Evolutionary conservation across 2,113 vertebrate genomes (phyloP).

Genomic region (Rhea pennata): DNA sequence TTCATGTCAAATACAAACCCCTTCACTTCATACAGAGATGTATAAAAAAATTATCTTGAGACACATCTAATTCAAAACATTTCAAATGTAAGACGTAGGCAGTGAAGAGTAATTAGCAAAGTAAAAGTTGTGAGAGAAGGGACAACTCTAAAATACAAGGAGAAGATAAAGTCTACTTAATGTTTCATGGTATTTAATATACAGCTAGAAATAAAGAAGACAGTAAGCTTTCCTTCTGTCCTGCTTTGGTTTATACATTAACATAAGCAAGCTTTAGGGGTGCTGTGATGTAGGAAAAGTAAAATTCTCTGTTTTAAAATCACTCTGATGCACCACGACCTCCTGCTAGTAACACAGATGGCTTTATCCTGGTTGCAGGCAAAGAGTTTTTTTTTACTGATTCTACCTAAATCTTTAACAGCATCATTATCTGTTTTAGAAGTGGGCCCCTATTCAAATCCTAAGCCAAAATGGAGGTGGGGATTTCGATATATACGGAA

Average conservation of each 20-base stretch:
- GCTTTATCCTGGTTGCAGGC: background rate
- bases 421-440: background rate
- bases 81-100: background rate
- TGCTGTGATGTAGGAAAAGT: background rate
- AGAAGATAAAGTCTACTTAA: background rate
- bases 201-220: background rate
- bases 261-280: background rate
- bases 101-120: slow-evolving; percentile 10
- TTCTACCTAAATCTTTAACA: background rate
- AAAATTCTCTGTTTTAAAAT: background rate
- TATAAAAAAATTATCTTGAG: background rate
- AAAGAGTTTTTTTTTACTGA: background rate
- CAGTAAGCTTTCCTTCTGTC: background rate
- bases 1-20: background rate
- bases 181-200: background rate
- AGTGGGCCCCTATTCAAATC: background rate
- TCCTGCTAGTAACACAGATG: background rate
- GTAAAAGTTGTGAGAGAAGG: background rate
- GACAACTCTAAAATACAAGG: background rate
- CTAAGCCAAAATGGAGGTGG: background rate
- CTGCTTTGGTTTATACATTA: background rate
- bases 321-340: background rate
- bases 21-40: background rate
- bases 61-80: slow-evolving; percentile 15
- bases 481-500: background rate